Evolutionary conservation across 2,888 invertebrate genomes (phyloP), one percentile per base, ranked within the genome.

Genomic region (Vannuccia rotundouncinata): DNA sequence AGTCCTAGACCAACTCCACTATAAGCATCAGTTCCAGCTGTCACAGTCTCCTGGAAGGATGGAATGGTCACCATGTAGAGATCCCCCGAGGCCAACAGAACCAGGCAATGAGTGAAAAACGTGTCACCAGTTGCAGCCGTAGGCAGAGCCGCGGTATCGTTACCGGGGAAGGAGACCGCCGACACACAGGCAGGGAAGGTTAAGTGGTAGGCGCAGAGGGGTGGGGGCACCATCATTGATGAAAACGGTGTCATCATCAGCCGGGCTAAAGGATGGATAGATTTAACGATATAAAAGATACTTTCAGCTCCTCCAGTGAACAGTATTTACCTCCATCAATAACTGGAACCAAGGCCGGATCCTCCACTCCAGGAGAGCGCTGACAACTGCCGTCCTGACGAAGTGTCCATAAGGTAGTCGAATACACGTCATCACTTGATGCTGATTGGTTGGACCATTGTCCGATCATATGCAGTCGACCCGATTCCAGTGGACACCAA

Each of bases 221-320:
- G 95, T 0, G 95, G 95, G 30, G 95, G 95, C 13, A 94, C 90
- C 29, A 93, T 90, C 81, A 91, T 91, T 82, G 91, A 89, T 82
- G 91, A 90, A 85, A 94, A 93, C 45, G 92, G 91, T 10, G 94
- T 94, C 73, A 94, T 82, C 74, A 92, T 88, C 29, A 93, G 84
- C 83, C 90, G 91, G 80, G 89, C 91, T 83, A 84, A n/a, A 84
- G 84, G n/a, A n/a, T n/a, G 81, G 80, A 75, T 82, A n/a, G 66
- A 5, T 13, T 13, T 17, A 45, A 45, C 27, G 22, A 73, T 22
- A n/a, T n/a, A n/a, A n/a, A n/a, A n/a, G n/a, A n/a, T n/a, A n/a
- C n/a, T n/a, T n/a, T n/a, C n/a, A n/a, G n/a, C n/a, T n/a, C n/a
- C n/a, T n/a, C n/a, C n/a, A n/a, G n/a, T n/a, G n/a, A n/a, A n/a